Percentiles rank a stretch among this genome's conserved stretches.
phyloP scores from a whole-genome alignment of 2,888 invertebrate genomes.

The Himalopsyche anomala region DNA sequence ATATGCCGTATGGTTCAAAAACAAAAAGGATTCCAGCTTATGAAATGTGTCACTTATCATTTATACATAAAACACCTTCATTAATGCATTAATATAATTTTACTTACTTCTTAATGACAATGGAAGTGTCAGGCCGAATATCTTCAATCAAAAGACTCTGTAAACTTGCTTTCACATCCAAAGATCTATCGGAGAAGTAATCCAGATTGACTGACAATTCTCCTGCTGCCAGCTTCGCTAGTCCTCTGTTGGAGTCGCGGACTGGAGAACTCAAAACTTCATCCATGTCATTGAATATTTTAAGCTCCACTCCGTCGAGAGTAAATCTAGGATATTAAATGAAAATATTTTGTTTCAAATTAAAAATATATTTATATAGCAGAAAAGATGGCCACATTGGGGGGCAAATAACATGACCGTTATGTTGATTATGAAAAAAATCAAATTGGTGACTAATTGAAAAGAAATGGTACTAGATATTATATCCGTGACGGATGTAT shows the following conservation, averaged over 20 bases:
- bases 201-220: conserved; percentile 81
- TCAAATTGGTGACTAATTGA: too few species aligned
- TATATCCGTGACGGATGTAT: too few species aligned
- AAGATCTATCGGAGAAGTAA: conserved; percentile 81
- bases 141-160: conserved; percentile 84
- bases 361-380: conserved; percentile 37
- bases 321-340: conserved; percentile 74
- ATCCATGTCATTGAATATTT: conserved; percentile 84
- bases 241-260: conserved; percentile 82
- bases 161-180: conserved; percentile 83
- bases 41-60: too few species aligned
- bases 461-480: too few species aligned
- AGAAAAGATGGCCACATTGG: too few species aligned
- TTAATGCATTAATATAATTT: not conserved
- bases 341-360: too few species aligned
- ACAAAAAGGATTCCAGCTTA: too few species aligned
- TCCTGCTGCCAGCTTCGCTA: conserved; percentile 83
- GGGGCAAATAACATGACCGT: too few species aligned
- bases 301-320: conserved; percentile 83
- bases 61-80: too few species aligned
- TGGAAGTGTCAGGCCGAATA: conserved; percentile 81
- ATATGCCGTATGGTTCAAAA: too few species aligned
- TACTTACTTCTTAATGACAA: conserved; percentile 78
- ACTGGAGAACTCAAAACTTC: conserved; percentile 86
- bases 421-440: too few species aligned